Conservation (phyloP, 2,113 vertebrate species). For the Pangasianodon hypophthalmus region DNA sequence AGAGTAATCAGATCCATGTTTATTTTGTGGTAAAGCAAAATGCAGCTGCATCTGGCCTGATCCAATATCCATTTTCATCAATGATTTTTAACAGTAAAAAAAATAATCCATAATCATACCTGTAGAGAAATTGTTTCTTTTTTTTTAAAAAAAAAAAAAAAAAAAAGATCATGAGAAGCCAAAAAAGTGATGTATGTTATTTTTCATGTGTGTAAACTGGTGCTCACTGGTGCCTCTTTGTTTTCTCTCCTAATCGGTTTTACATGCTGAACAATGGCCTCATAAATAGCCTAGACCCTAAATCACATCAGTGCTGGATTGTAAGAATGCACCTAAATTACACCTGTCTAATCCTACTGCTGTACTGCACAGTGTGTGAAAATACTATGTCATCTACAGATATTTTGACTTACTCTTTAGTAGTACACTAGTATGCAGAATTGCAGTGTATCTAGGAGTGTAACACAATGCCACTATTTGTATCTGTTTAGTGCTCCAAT, state of each 20-base stretch:
- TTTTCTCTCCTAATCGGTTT: constrained; percentile 52
- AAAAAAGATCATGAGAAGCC: neutral
- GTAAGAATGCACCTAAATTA: neutral
- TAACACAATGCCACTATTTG: neutral
- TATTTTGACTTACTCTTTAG: neutral
- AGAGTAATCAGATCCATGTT: neutral
- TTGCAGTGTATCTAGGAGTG: neutral
- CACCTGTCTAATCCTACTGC: neutral
- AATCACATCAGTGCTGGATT: neutral
- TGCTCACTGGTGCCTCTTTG: constrained; percentile 4
- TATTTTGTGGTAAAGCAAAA: neutral
- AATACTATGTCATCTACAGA: neutral
- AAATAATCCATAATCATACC: neutral
- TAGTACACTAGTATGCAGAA: neutral
- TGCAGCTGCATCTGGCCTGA: neutral
- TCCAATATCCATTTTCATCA: neutral
- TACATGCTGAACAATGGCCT: constrained; percentile 69
- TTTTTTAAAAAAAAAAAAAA: neutral
- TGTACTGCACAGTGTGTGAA: neutral
- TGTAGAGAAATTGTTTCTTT: neutral
- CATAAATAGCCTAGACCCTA: constrained; percentile 63
- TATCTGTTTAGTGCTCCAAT: neutral
- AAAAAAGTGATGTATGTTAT: neutral
- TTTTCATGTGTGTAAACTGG: constrained; percentile 1
- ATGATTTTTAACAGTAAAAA: neutral